Evolutionary conservation across 2,888 invertebrate genomes (phyloP).

Genomic region (Thelaira solivaga): DNA sequence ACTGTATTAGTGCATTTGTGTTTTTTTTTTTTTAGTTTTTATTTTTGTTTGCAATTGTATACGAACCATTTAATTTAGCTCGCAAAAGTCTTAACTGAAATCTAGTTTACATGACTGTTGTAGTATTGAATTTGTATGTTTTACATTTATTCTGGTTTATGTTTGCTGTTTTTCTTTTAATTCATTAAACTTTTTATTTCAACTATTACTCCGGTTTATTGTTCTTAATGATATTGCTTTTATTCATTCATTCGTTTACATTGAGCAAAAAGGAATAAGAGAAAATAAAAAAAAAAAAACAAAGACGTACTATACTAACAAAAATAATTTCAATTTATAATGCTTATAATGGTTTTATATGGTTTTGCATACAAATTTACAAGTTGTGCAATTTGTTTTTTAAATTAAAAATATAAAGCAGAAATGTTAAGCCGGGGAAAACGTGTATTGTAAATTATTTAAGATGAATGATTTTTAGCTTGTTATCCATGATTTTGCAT

Average conservation of each 20-base stretch:
- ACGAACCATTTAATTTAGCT: conserved; percentile 25
- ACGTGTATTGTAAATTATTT: neutral
- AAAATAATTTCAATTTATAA: conserved; percentile 29
- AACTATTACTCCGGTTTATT: conserved; percentile 46
- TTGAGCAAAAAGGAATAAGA: too few species aligned
- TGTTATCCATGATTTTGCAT: too few species aligned
- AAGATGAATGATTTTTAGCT: too few species aligned
- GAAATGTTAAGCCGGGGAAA: neutral
- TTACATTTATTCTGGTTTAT: neutral
- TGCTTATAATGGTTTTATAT: conserved; percentile 11
- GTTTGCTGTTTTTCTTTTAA: conserved; percentile 4
- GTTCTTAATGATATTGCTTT: conserved; percentile 36
- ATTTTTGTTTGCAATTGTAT: conserved; percentile 32
- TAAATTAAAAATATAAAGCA: neutral
- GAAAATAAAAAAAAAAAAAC: neutral
- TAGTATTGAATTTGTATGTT: neutral
- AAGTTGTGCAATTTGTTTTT: neutral
- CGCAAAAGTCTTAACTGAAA: conserved; percentile 12
- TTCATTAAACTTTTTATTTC: conserved; percentile 47
- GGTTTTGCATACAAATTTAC: conserved; percentile 27
- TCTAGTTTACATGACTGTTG: conserved; percentile 13
- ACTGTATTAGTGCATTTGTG: neutral
- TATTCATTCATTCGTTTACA: conserved; percentile 29
- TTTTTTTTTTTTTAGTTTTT: too few species aligned
- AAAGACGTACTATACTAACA: neutral